Conservation (phyloP, 2,113 vertebrate species). For the Cynopterus brachyotis region DNA sequence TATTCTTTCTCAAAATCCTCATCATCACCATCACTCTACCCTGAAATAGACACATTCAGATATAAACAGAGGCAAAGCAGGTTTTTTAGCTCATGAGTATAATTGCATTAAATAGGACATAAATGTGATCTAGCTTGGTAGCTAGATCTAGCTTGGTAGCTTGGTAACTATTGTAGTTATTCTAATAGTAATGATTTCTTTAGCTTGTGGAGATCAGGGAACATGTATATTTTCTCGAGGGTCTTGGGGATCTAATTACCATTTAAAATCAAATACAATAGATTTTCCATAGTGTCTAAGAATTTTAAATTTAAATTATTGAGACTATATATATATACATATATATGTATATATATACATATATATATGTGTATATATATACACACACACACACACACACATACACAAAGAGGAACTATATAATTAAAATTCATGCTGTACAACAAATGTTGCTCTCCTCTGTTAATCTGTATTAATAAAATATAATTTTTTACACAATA, state of each 20-base stretch:
- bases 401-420: background rate
- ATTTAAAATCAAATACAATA: background rate
- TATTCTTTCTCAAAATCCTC: background rate
- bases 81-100: background rate
- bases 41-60: background rate
- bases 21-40: too few relatives aligned
- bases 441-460: background rate
- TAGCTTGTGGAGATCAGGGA: background rate
- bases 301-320: background rate
- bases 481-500: conserved; percentile 11
- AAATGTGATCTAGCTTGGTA: background rate
- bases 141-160: too few relatives aligned
- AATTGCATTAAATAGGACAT: background rate
- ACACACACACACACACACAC: too few relatives aligned
- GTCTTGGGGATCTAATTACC: background rate
- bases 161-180: too few relatives aligned
- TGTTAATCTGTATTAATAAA: conserved; percentile 1
- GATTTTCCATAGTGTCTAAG: background rate
- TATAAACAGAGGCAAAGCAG: background rate
- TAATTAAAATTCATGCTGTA: background rate
- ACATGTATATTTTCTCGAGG: background rate
- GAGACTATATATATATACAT: too few relatives aligned
- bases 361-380: too few relatives aligned
- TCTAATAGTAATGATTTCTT: background rate
- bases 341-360: too few relatives aligned